These are phyloP conservation scores for Notechis scutatus DNA, from an alignment of 2,113 vertebrate species.

Conservation along the genomic window DNA sequence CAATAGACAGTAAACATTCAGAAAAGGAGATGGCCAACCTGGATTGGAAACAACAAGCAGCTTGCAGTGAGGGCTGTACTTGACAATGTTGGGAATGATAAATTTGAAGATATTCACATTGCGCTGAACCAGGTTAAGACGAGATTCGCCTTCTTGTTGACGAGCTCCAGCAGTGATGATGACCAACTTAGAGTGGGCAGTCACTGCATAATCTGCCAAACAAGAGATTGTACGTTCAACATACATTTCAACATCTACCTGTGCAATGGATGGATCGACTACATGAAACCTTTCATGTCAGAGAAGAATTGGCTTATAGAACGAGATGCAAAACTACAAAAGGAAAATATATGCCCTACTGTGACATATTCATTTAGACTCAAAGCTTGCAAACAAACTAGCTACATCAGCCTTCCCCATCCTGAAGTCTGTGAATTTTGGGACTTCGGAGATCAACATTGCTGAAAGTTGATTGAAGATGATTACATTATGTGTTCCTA, in stretches of 20 bases:
- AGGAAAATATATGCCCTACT: not conserved
- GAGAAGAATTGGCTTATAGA: not conserved
- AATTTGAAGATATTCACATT: slow-evolving; percentile 99
- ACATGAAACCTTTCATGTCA: not conserved
- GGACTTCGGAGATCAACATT: not conserved
- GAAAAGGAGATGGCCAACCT: slow-evolving; percentile 72
- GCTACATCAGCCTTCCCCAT: not conserved
- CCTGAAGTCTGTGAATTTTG: not conserved
- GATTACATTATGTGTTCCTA: not conserved
- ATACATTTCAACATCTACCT: not conserved
- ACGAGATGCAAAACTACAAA: not conserved
- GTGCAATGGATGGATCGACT: not conserved
- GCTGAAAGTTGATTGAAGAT: not conserved
- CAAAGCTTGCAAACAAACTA: not conserved
- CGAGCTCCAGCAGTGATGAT: slow-evolving; percentile 95
- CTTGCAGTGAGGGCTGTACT: slow-evolving; percentile 94
- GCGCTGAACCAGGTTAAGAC: slow-evolving; percentile 95
- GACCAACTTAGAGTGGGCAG: slow-evolving; percentile 92
- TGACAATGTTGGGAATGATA: slow-evolving; percentile 96
- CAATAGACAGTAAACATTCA: not conserved
- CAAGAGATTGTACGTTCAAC: not conserved
- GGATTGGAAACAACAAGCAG: slow-evolving; percentile 95
- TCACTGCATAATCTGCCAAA: slow-evolving; percentile 88
- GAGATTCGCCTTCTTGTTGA: slow-evolving; percentile 97
- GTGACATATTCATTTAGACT: not conserved